Conservation (phyloP, 2,113 vertebrate genomes). For the Terrapene triunguis region DNA sequence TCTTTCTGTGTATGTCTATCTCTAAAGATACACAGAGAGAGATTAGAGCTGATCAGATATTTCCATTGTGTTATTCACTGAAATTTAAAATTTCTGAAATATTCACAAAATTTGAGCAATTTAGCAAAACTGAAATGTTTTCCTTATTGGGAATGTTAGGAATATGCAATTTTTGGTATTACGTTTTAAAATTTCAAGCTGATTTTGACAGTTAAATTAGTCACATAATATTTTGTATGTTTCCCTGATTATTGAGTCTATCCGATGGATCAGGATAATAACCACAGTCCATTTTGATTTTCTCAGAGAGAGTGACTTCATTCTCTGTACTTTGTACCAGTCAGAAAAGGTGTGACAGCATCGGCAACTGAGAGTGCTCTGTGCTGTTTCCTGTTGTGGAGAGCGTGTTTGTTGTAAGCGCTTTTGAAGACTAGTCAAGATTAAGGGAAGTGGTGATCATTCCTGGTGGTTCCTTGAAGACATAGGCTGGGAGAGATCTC, state of each 20-base stretch:
- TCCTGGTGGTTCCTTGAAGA: background rate
- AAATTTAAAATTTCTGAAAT: background rate
- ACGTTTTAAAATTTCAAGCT: background rate
- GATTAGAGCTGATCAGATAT: background rate
- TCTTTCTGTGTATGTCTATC: background rate
- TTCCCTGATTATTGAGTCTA: background rate
- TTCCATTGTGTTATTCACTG: background rate
- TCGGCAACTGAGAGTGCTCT: background rate
- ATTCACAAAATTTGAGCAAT: background rate
- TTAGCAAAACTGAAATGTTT: background rate
- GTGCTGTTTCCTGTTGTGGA: background rate
- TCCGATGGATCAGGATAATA: background rate
- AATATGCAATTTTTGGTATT: background rate
- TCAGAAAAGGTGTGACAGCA: background rate
- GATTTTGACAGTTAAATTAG: background rate
- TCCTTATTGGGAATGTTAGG: background rate
- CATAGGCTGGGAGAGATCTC: background rate
- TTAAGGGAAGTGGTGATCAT: background rate
- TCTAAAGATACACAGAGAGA: background rate
- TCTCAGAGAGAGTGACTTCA: background rate
- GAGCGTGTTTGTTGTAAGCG: background rate
- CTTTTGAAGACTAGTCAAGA: constrained; percentile 15
- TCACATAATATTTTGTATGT: background rate
- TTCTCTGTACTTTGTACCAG: background rate
- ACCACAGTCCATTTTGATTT: background rate